Percentiles rank a stretch among this genome's conserved stretches.
Evolutionary conservation across 2,113 vertebrate species (phyloP).

Genomic region (Bubo blakistoni): DNA sequence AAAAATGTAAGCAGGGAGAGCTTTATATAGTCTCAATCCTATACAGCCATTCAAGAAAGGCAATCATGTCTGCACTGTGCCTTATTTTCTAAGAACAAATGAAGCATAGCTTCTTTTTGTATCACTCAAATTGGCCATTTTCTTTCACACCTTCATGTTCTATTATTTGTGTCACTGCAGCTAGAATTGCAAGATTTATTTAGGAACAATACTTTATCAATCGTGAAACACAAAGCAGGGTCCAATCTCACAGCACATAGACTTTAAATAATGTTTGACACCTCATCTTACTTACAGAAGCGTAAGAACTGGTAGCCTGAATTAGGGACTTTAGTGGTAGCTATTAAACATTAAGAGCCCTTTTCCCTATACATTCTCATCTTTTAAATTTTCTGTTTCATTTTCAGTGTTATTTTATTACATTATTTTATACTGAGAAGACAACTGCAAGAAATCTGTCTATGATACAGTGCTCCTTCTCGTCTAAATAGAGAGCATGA

Average conservation of each 20-base stretch:
- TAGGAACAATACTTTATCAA: constrained; percentile 57
- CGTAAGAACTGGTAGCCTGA: background rate
- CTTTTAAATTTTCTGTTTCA: constrained; percentile 22
- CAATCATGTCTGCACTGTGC: constrained; percentile 29
- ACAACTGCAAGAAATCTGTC: background rate
- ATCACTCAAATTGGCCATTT: constrained; percentile 71
- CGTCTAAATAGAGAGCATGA: background rate
- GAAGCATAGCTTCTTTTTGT: constrained; percentile 33
- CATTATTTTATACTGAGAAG: constrained; percentile 20
- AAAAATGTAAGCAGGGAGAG: background rate
- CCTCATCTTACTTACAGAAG: constrained; percentile 24
- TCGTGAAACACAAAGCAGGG: constrained; percentile 51
- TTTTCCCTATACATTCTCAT: background rate
- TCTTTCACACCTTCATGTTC: constrained; percentile 70
- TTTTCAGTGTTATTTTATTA: constrained; percentile 35
- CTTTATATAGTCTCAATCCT: background rate
- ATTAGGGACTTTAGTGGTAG: background rate
- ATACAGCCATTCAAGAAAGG: constrained; percentile 2
- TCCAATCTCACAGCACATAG: constrained; percentile 14
- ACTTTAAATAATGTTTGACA: constrained; percentile 51
- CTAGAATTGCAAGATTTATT: constrained; percentile 69
- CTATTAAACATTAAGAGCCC: background rate
- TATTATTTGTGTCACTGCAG: constrained; percentile 78
- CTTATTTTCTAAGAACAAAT: constrained; percentile 58
- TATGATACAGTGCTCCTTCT: background rate